Evolutionary conservation across 2,797 vertebrate genomes (phyloP), one percentile per base, ranked within the genome.

Genomic region (Rhodeus uyekii): DNA sequence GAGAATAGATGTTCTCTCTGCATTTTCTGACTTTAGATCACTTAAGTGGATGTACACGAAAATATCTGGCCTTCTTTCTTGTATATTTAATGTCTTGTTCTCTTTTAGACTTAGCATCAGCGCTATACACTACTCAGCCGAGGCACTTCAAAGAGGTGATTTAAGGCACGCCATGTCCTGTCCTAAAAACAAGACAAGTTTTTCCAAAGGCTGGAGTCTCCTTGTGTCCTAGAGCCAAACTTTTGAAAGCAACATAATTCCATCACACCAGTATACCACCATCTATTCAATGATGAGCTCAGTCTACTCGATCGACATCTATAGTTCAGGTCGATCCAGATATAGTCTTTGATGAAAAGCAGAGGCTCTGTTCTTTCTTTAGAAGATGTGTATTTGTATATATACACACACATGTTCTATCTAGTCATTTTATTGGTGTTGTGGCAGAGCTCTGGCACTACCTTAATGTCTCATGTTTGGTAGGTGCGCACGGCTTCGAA

Each of bases 31-130:
- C 60, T 36, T 82, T 38, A 67, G 29, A 65, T 67, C 48, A 82
- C 80, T 67, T 55, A 68, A 67, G 46, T 13, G 27, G 44, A 73
- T 73, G 58, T 65, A 73, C 58, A 65, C 60, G 2, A 65, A 34
- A 75, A 65, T 81, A 81, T 81, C 71, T 75, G 80, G 3, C 71
- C 71, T 55, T 75, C 58, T 50, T 74, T 81, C 60, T 67, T 81
- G 34, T 44, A 82, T 76, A 75, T 76, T 82, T 76, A 64, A 82
- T 75, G 71, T 34, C 36, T 29, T 74, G 46, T 22, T 50, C 46
- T 76, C 48, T 63, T 81, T 48, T 73, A 36, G 13, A 81, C 42
- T 50, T 81, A 38, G 58, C 14, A 48, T 48, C 27, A 80, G 7
- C 29, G 1, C 50, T 71, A 46, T 18, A 64, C 32, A 61, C 69